Conservation (phyloP, 2,113 vertebrate genomes). For the Heteronetta atricapilla region DNA sequence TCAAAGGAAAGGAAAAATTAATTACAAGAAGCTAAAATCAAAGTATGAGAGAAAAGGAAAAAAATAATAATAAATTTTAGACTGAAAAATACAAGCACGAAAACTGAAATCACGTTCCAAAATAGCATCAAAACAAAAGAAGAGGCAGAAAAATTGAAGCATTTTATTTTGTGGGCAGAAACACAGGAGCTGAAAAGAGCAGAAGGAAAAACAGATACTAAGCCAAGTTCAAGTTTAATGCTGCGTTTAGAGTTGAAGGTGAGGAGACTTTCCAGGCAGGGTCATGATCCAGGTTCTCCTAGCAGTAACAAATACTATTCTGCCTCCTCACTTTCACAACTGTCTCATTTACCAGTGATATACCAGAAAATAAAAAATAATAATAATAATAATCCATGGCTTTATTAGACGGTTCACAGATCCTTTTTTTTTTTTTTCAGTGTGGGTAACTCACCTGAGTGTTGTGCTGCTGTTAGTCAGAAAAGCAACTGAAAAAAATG, state of each 20-base stretch:
- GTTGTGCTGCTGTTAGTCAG: background rate
- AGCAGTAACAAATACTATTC: background rate
- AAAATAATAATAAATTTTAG: background rate
- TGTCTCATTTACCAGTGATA: background rate
- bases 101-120: background rate
- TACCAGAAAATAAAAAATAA: background rate
- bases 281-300: background rate
- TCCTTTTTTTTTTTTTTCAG: background rate
- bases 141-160: background rate
- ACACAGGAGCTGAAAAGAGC: background rate
- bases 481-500: background rate
- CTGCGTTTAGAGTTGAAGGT: background rate
- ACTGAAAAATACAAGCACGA: background rate
- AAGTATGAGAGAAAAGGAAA: fast-evolving
- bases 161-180: background rate
- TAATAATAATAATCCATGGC: background rate
- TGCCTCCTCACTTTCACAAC: background rate
- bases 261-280: background rate
- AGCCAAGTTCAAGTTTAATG: background rate
- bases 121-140: background rate
- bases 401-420: background rate
- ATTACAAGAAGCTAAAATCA: background rate
- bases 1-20: background rate
- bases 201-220: background rate
- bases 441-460: background rate